Evolutionary conservation across 2,888 invertebrate species (phyloP).

Genomic region (Geotrupes spiniger): DNA sequence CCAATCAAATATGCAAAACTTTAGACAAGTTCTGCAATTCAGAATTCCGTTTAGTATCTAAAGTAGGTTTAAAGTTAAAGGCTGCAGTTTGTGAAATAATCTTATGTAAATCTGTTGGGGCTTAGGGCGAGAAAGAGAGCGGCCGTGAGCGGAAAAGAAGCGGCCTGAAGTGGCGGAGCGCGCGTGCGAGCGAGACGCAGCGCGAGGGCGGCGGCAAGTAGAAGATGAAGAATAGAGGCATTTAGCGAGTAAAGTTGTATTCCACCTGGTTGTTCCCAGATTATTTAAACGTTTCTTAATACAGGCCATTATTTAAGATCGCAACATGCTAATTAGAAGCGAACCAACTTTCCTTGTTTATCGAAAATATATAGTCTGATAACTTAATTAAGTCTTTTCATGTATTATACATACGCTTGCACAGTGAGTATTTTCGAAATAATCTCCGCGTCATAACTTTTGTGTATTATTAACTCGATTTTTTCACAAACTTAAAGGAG

Average conservation of each 20-base stretch:
- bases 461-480: no score
- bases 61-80: slow-evolving; percentile 49
- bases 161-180: neutral
- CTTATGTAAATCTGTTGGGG: slow-evolving; percentile 48
- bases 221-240: slow-evolving; percentile 47
- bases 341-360: slow-evolving; percentile 30
- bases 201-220: slow-evolving; percentile 14
- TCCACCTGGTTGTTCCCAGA: slow-evolving; percentile 53
- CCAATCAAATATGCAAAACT: slow-evolving; percentile 35
- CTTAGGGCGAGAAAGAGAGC: slow-evolving; percentile 26
- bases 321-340: slow-evolving; percentile 46
- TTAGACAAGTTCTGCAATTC: slow-evolving; percentile 29
- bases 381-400: slow-evolving; percentile 34
- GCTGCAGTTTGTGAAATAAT: slow-evolving; percentile 49
- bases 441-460: no score
- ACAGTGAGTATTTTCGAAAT: no score
- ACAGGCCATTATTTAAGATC: slow-evolving; percentile 52
- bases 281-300: slow-evolving; percentile 54
- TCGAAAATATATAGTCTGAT: slow-evolving; percentile 37
- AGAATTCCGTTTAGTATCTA: slow-evolving; percentile 40
- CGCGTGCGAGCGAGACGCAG: slow-evolving; percentile 7
- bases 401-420: slow-evolving; percentile 22
- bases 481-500: no score
- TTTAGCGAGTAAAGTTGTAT: slow-evolving; percentile 49
- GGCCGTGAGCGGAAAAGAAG: slow-evolving; percentile 10